Base-by-base conservation (phyloP, 2,797 vertebrate genomes). In the Acanthiza pusilla region DNA sequence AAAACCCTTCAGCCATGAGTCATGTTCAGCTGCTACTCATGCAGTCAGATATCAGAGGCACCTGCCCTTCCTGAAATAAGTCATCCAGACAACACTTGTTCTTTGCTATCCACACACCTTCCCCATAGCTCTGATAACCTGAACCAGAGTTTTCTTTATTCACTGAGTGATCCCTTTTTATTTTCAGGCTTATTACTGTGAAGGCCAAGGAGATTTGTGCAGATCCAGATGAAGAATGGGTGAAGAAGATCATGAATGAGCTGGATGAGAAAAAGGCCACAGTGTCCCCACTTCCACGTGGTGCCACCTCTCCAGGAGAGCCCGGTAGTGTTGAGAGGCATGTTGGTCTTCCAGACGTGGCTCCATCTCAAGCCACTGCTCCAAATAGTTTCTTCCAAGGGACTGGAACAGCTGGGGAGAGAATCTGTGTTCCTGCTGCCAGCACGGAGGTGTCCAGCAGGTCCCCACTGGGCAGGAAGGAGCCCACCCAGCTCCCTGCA, bases 181-280 rank as follows among this genome's bases (percentile, higher is more conserved):
- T 75, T 93, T 85, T 54, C 87, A 96, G 96, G 89, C 17, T 96
- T 7, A 50, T 3, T 40, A 96, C 94, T 17, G 1, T 83, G 75
- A 76, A 42, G 68, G 43, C 3, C 15, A 0, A 0, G 5, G 42
- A 93, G 62, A 53, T 96, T 18, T 96, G 96, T 91, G 95, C 76
- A n/a, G 26, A 96, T 65, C 86, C 87, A 18, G 0, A 2, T 0
- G 38, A 7, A 53, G 13, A 2, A 0, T 93, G 89, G 93, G 96
- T 95, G 26, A 23, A 55, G 68, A 25, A 83, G 54, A 57, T 83
- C 1, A 1, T 7, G 6, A 1, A 23, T 25, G 88, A 91, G 16
- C 54, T 96, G 79, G 79, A 91, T 4, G 1, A 27, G 57, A 48
- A 77, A 29, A 61, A 40, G 3, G 42, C 79, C 1, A 1, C 51